phyloP scores from a whole-genome alignment of 2,113 vertebrate genomes.

The Chauna torquata region DNA sequence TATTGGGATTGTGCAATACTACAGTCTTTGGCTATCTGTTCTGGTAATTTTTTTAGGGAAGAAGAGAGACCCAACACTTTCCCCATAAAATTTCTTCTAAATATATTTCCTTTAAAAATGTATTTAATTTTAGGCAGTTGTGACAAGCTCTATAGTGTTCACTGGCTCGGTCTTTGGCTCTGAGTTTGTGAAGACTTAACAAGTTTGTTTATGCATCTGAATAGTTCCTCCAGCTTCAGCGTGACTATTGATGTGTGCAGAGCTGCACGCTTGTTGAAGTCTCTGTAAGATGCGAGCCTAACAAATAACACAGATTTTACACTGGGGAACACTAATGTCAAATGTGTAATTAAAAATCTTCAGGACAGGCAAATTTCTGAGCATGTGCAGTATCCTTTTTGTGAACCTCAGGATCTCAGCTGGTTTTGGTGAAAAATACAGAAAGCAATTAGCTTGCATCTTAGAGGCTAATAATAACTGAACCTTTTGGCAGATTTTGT shows the following conservation, averaged over 20 bases:
- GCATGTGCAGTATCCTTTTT: conserved; percentile 48
- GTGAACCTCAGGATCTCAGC: conserved; percentile 49
- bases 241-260: neutral
- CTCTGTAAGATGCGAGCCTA: neutral
- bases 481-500: conserved; percentile 59
- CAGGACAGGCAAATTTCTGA: neutral
- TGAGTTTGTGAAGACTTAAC: neutral
- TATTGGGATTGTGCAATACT: neutral
- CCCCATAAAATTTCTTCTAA: neutral
- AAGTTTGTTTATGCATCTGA: neutral
- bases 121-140: neutral
- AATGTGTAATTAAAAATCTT: conserved; percentile 27
- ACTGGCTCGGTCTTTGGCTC: neutral
- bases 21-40: neutral
- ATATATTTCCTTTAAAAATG: neutral
- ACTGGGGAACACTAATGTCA: neutral
- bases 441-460: conserved; percentile 62
- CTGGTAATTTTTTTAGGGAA: neutral
- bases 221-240: neutral
- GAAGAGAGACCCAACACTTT: neutral
- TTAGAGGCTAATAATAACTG: conserved; percentile 56
- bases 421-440: conserved; percentile 55
- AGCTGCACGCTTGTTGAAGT: neutral
- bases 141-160: neutral
- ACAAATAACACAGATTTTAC: neutral